Base-by-base conservation (phyloP, 2,113 vertebrate genomes). In the Mustelus asterias region DNA sequence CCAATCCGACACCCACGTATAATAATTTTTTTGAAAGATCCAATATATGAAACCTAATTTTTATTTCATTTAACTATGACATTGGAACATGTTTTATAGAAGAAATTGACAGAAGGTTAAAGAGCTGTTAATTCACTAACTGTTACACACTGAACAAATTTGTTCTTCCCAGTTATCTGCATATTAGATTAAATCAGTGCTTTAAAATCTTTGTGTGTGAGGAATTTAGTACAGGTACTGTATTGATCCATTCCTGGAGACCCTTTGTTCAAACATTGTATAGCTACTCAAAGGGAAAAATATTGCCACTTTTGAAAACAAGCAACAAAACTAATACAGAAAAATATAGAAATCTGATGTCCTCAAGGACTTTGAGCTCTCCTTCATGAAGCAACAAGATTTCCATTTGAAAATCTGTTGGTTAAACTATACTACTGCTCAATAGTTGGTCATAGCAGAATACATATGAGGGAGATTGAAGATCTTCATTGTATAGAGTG, bases 31-130 rank as follows among this genome's bases (percentile, higher is more conserved):
- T 72, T 37, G 44, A 76, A 95, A 24, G 67, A 5, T 33, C 13
- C 94, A 76, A 95, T 29, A 54, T 95, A 95, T 44, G 26, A 95
- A 72, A 72, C 41, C 44, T 95, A 14, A 9, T 54, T 95, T 83
- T 37, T 93, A 24, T 76, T 29, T 44, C 69, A 95, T 44, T 95
- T 70, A 93, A n/a, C 24, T 54, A 8, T 20, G 7, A 16, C 5
- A 14, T 33, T 33, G 33, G 67, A 44, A 22, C 63, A 70, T 41
- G 37, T 9, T 4, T 95, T 14, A 76, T 76, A 14, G 26, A 95
- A 72, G 44, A 95, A 26, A 44, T 9, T 44, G 67, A 44, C 6
- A 44, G 20, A 72, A 48, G 26, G 11, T 54, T 76, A 33, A 54
- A 95, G 33, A 94, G 93, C 37, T 94, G 37, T 70, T 94, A 70